Evolutionary conservation across 2,113 vertebrate genomes (phyloP).

Genomic region (Leiothrix lutea): DNA sequence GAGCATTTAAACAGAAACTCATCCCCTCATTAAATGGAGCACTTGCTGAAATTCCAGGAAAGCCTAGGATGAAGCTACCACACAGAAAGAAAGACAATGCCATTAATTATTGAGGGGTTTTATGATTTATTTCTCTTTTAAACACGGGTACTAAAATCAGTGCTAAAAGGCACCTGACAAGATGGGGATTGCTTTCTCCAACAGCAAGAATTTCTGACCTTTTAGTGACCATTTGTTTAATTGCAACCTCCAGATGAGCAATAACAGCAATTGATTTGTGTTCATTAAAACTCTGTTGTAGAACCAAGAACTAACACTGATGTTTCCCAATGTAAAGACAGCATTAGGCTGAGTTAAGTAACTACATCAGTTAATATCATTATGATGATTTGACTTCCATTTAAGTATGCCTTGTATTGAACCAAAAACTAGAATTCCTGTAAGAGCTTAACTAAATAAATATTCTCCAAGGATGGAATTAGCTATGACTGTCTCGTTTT

Average conservation of each 20-base stretch:
- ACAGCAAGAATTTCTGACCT: background rate
- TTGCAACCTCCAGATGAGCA: background rate
- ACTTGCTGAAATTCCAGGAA: slow-evolving; percentile 31
- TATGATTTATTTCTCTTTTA: background rate
- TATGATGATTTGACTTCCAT: background rate
- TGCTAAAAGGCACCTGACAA: background rate
- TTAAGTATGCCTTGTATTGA: background rate
- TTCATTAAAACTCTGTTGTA: background rate
- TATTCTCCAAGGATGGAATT: background rate
- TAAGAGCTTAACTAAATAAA: background rate
- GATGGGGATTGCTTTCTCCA: background rate
- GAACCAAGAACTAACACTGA: background rate
- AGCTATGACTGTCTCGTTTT: background rate
- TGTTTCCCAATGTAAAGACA: background rate
- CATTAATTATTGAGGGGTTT: background rate
- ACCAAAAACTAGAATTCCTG: background rate
- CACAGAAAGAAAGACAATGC: background rate
- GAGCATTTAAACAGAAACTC: slow-evolving; percentile 14
- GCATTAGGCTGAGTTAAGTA: background rate
- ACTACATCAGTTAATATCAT: background rate
- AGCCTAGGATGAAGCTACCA: background rate
- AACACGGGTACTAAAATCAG: background rate
- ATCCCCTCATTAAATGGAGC: background rate
- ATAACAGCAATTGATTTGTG: background rate
- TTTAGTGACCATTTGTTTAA: background rate